A percentile compares a stretch with the other conserved stretches of the same genome.
phyloP scores from a whole-genome alignment of 2,113 vertebrate species.

The Microtus montanus region DNA sequence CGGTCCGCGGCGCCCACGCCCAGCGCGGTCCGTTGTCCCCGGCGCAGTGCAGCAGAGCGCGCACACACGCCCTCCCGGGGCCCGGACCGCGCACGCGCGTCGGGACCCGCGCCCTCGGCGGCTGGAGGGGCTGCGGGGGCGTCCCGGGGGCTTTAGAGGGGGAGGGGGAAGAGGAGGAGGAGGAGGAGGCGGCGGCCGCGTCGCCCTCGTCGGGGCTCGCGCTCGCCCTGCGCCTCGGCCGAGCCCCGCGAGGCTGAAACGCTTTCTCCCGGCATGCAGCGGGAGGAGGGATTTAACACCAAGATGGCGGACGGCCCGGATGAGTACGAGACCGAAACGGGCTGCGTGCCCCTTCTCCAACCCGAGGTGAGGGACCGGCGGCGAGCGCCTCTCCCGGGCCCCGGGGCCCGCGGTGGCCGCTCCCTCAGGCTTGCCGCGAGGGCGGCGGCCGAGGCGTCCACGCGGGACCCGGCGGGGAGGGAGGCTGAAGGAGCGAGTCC shows the following conservation, averaged over 20 bases:
- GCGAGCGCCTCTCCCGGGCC: background rate
- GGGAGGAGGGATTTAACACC: conserved; percentile 90
- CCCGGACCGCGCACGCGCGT: conserved; percentile 3
- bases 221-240: conserved; percentile 38
- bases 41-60: conserved; percentile 66
- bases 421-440: background rate
- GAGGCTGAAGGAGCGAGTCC: conserved; percentile 32
- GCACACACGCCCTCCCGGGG: background rate
- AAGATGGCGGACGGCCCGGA: conserved; percentile 98
- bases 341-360: conserved; percentile 96
- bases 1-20: conserved; percentile 29
- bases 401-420: background rate
- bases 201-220: conserved; percentile 21
- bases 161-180: background rate
- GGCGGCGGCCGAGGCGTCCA: background rate
- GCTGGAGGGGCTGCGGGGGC: conserved; percentile 35
- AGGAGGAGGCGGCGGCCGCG: background rate
- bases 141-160: background rate
- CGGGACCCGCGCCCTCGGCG: background rate
- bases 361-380: conserved; percentile 90
- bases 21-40: background rate
- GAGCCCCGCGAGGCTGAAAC: conserved; percentile 71
- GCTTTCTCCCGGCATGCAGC: conserved; percentile 92
- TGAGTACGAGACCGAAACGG: conserved; percentile 95
- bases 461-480: background rate